A percentile compares a stretch with the other conserved stretches of the same genome.
These are phyloP conservation scores for Coendou prehensilis DNA, from an alignment of 2,797 vertebrate species.

Conservation along the genomic window DNA sequence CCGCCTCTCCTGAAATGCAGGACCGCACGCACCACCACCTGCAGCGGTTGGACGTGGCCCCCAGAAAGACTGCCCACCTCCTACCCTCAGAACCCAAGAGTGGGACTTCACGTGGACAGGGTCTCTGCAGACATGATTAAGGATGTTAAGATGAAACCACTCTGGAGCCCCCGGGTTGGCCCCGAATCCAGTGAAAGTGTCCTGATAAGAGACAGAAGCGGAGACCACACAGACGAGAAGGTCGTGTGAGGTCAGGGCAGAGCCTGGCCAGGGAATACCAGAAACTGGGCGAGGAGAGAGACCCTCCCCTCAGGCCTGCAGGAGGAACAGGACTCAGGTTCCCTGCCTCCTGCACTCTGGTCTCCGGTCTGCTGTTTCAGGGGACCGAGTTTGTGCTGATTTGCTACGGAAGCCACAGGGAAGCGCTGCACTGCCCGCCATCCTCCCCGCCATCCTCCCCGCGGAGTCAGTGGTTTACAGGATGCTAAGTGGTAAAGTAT, in stretches of 20 bases:
- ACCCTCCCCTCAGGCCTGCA: not conserved
- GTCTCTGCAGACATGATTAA: not conserved
- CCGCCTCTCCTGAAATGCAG: not conserved
- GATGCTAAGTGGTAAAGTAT: not conserved
- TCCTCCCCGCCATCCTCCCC: not conserved
- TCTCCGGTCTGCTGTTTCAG: not conserved
- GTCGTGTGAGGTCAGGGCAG: not conserved
- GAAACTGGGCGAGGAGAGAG: not conserved
- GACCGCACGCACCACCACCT: not conserved
- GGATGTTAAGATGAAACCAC: not conserved
- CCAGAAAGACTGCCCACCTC: not conserved
- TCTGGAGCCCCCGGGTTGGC: not conserved
- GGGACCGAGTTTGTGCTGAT: not conserved
- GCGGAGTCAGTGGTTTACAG: not conserved
- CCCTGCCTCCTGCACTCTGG: not conserved
- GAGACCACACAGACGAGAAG: not conserved
- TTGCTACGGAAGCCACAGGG: not conserved
- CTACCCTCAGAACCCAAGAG: not conserved
- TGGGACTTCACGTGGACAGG: not conserved
- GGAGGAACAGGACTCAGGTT: not conserved
- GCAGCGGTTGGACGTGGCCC: not conserved
- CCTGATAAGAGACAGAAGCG: not conserved
- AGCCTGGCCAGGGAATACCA: not conserved
- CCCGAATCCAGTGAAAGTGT: not conserved
- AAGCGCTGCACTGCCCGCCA: not conserved